These are phyloP conservation scores for Danaus plexippus DNA, from an alignment of 1,140 invertebrate genomes.

Conservation along the genomic window DNA sequence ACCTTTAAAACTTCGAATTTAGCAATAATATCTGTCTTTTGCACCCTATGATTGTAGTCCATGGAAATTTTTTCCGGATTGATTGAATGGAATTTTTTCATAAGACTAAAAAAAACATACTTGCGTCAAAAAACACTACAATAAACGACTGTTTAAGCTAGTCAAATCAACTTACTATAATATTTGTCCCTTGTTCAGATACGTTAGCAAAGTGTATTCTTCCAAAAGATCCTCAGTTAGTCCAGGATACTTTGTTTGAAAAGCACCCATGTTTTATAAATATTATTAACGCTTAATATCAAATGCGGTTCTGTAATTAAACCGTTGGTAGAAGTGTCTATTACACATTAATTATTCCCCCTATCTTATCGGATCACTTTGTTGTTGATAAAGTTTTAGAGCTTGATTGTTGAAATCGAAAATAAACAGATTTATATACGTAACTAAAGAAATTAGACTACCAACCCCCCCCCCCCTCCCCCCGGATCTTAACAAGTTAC, in stretches of 20 bases:
- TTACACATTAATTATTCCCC: too few species aligned
- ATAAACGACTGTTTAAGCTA: background rate
- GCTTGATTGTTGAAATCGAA: too few species aligned
- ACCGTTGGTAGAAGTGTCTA: too few species aligned
- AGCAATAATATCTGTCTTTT: slow-evolving; percentile 58
- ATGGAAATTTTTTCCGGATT: slow-evolving; percentile 52
- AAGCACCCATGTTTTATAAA: slow-evolving; percentile 56
- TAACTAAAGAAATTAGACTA: too few species aligned
- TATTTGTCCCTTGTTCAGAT: slow-evolving; percentile 73
- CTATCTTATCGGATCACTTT: too few species aligned
- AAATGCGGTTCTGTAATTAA: background rate
- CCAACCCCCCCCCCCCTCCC: too few species aligned
- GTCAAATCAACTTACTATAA: slow-evolving; percentile 64
- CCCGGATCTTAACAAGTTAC: too few species aligned
- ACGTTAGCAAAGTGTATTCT: slow-evolving; percentile 73
- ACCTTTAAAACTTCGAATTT: slow-evolving; percentile 72
- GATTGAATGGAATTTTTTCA: slow-evolving; percentile 70
- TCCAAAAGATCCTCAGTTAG: slow-evolving; percentile 72
- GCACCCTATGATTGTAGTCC: slow-evolving; percentile 68
- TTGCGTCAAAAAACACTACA: background rate
- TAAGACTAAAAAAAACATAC: slow-evolving; percentile 59
- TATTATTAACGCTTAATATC: background rate
- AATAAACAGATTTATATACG: too few species aligned
- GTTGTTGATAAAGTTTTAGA: too few species aligned
- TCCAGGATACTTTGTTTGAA: slow-evolving; percentile 47